phyloP scores from a whole-genome alignment of 2,888 invertebrate genomes.

The Tetheella fluctuosa region DNA sequence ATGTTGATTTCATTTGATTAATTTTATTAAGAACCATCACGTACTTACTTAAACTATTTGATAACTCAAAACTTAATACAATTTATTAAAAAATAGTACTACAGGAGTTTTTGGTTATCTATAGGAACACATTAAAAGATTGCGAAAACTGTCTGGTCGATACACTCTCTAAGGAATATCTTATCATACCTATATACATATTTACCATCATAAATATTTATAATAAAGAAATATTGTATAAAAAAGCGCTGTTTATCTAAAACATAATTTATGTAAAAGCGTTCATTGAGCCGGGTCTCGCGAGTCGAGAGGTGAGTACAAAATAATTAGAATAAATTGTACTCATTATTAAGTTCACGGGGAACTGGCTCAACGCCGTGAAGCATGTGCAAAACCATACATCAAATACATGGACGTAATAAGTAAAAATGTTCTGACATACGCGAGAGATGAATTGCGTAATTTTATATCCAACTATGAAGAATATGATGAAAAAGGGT shows the following conservation, averaged over 20 bases:
- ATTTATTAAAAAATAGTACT: too few relatives aligned
- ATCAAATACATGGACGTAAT: constrained; percentile 42
- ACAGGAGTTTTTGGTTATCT: too few relatives aligned
- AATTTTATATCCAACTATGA: constrained; percentile 1
- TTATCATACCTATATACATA: too few relatives aligned
- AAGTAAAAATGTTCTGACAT: constrained; percentile 25
- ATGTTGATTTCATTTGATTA: too few relatives aligned
- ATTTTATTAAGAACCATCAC: too few relatives aligned
- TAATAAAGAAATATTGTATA: neutral
- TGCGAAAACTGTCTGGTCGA: too few relatives aligned
- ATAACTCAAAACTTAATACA: too few relatives aligned
- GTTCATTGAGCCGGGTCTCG: constrained; percentile 31
- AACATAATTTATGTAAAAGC: constrained; percentile 37
- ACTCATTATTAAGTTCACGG: constrained; percentile 52
- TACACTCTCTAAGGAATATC: too few relatives aligned
- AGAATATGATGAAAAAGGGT: neutral
- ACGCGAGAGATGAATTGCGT: constrained; percentile 6
- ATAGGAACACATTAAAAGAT: too few relatives aligned
- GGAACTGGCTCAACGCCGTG: constrained; percentile 35
- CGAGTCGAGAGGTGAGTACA: constrained; percentile 20
- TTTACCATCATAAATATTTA: neutral
- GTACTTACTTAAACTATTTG: too few relatives aligned
- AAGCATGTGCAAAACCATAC: constrained; percentile 45
- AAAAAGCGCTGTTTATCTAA: constrained; percentile 13
- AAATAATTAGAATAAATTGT: constrained; percentile 58